Conservation (phyloP, 1,140 invertebrate species). For the Euglossa dilemma region DNA sequence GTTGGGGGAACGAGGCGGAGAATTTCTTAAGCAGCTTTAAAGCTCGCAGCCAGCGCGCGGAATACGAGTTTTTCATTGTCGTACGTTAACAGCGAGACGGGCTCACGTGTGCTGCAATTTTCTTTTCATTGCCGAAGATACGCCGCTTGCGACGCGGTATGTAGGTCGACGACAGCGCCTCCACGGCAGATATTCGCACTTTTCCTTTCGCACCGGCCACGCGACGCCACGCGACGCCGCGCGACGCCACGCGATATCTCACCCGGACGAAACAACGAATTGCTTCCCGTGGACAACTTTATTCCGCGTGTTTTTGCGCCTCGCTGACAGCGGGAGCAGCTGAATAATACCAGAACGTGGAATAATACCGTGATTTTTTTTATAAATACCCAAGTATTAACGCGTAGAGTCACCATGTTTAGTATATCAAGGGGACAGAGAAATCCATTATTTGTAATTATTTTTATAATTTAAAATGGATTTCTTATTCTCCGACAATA, state of each 20-base stretch:
- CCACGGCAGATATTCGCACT: slow-evolving; percentile 4
- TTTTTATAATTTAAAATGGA: too few relatives aligned
- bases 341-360: too few relatives aligned
- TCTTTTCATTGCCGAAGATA: slow-evolving; percentile 35
- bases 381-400: too few relatives aligned
- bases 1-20: not conserved
- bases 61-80: slow-evolving; percentile 41
- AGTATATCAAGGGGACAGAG: too few relatives aligned
- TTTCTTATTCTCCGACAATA: too few relatives aligned
- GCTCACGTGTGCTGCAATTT: slow-evolving; percentile 13
- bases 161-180: slow-evolving; percentile 12
- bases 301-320: not conserved
- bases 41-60: not conserved
- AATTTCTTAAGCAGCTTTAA: slow-evolving; percentile 47
- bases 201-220: slow-evolving; percentile 36
- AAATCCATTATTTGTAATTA: too few relatives aligned
- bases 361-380: too few relatives aligned
- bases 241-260: slow-evolving; percentile 25
- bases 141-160: slow-evolving; percentile 1
- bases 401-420: too few relatives aligned
- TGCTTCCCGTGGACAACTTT: not conserved
- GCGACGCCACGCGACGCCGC: slow-evolving; percentile 6
- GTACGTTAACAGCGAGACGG: not conserved
- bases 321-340: too few relatives aligned
- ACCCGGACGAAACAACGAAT: slow-evolving; percentile 19